Evolutionary conservation across 2,888 invertebrate species (phyloP).

Genomic region (Brachypalpus laphriformis): DNA sequence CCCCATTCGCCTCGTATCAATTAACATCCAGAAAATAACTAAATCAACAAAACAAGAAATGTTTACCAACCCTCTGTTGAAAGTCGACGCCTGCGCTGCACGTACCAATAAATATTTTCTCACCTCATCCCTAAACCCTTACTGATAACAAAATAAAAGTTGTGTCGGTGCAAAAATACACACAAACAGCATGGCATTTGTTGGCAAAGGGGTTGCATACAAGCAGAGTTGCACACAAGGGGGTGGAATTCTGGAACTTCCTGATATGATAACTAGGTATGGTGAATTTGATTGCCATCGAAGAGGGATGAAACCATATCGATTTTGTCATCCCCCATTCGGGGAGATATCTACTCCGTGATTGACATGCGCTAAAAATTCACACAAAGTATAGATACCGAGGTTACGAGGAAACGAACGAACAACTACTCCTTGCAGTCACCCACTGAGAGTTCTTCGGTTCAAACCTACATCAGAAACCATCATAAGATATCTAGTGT

Average conservation of each 20-base stretch:
- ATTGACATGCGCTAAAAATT: conserved; percentile 41
- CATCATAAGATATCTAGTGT: conserved; percentile 46
- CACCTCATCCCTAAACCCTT: conserved; percentile 29
- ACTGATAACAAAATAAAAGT: conserved; percentile 66
- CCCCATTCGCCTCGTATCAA: conserved; percentile 43
- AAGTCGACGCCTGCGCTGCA: conserved; percentile 45
- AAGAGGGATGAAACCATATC: conserved; percentile 38
- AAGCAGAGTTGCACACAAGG: conserved; percentile 19
- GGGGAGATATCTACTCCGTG: neutral
- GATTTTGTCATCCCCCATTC: conserved; percentile 53
- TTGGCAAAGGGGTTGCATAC: conserved; percentile 17
- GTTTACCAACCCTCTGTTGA: conserved; percentile 37
- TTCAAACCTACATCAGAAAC: neutral
- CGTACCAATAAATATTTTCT: neutral
- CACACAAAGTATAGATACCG: conserved; percentile 32
- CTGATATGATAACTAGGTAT: conserved; percentile 28
- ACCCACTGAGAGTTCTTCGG: conserved; percentile 56
- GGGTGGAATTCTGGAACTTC: conserved; percentile 10
- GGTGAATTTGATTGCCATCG: conserved; percentile 34
- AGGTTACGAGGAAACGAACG: conserved; percentile 52
- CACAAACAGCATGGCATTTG: neutral
- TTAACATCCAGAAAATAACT: conserved; percentile 20
- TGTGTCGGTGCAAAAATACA: conserved; percentile 19
- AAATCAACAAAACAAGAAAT: conserved; percentile 42
- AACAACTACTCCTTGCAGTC: conserved; percentile 51